Evolutionary conservation across 1,140 invertebrate species (phyloP).

Genomic region (Drosophila santomea): DNA sequence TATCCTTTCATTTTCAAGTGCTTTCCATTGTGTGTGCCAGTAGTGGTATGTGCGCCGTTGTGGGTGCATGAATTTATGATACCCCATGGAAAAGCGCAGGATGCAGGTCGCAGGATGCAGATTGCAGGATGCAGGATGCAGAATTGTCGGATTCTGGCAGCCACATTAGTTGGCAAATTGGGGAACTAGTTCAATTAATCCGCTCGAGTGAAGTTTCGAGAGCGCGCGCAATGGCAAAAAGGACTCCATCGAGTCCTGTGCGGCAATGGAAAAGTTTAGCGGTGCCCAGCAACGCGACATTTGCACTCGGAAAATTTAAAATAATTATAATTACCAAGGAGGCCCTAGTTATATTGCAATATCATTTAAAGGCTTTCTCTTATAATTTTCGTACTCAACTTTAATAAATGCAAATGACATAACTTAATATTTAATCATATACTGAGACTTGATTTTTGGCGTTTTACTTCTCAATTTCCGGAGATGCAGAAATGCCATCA

Average conservation of each 20-base stretch:
- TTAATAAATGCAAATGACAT: too few species aligned
- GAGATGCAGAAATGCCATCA: too few species aligned
- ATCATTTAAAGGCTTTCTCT: too few species aligned
- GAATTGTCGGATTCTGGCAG: slow-evolving; percentile 9
- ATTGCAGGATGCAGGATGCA: slow-evolving; percentile 7
- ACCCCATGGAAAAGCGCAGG: slow-evolving; percentile 18
- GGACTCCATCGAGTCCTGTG: slow-evolving; percentile 26
- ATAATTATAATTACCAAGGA: background rate
- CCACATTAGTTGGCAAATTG: slow-evolving; percentile 54
- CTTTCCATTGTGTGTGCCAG: slow-evolving; percentile 45
- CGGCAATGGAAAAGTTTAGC: slow-evolving; percentile 35
- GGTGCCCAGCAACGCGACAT: slow-evolving; percentile 5
- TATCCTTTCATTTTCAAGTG: slow-evolving; percentile 65
- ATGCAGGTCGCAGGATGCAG: slow-evolving; percentile 2
- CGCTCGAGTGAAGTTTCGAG: slow-evolving; percentile 31
- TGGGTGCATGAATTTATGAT: slow-evolving; percentile 36
- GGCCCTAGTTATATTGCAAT: too few species aligned
- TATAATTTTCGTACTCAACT: too few species aligned
- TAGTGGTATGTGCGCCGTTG: slow-evolving; percentile 2
- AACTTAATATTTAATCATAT: too few species aligned
- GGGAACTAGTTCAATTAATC: slow-evolving; percentile 53
- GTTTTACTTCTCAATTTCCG: background rate
- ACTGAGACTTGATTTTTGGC: too few species aligned
- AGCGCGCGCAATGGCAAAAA: background rate
- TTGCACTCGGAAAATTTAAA: slow-evolving; percentile 3